These are phyloP conservation scores for Dromius quadrimaculatus DNA, from an alignment of 2,888 invertebrate genomes.

Conservation along the genomic window DNA sequence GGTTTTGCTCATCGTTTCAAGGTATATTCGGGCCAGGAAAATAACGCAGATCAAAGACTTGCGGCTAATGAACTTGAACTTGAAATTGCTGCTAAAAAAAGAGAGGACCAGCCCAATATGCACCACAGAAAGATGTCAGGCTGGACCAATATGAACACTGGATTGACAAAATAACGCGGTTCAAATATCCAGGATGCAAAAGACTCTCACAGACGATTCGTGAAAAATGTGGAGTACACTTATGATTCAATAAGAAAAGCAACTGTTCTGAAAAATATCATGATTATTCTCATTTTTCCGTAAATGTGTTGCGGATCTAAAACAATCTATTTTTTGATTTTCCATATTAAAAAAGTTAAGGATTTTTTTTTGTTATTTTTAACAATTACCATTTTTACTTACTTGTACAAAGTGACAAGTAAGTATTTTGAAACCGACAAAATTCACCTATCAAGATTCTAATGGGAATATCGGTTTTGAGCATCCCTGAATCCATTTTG, in stretches of 20 bases:
- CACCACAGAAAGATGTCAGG: slow-evolving; percentile 8
- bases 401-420: no score
- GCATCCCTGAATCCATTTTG: no score
- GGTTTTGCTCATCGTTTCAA: slow-evolving; percentile 59
- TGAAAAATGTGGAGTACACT: slow-evolving; percentile 36
- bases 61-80: not conserved
- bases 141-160: slow-evolving; percentile 23
- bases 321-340: no score
- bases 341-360: no score
- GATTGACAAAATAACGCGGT: slow-evolving; percentile 27
- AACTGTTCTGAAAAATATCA: slow-evolving; percentile 39
- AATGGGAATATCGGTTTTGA: no score
- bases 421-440: no score
- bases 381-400: no score
- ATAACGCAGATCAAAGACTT: slow-evolving; percentile 15
- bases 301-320: no score
- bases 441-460: no score
- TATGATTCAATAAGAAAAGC: slow-evolving; percentile 27
- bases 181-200: slow-evolving; percentile 38
- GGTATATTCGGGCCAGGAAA: slow-evolving; percentile 55
- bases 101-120: not conserved
- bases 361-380: no score
- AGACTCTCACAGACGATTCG: slow-evolving; percentile 35
- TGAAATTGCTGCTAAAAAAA: not conserved
- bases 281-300: no score